These are phyloP conservation scores for Zelleria hepariella DNA, from an alignment of 2,888 invertebrate species.

Conservation along the genomic window DNA sequence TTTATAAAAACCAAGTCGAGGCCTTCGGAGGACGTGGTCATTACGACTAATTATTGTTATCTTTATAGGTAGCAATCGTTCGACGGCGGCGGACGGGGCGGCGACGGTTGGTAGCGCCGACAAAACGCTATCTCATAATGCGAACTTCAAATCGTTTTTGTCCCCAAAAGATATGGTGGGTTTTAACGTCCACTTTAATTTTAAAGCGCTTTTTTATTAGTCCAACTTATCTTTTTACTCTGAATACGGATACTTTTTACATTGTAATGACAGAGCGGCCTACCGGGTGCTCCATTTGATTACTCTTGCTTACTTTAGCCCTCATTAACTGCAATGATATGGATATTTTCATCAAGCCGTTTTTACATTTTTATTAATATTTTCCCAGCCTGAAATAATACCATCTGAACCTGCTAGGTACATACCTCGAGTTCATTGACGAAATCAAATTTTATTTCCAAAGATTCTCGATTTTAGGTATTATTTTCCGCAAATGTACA, in stretches of 20 bases:
- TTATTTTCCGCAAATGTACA: constrained; percentile 21
- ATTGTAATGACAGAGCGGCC: constrained; percentile 53
- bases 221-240: constrained; percentile 6
- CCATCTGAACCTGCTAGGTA: not conserved
- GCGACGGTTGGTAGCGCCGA: constrained; percentile 20
- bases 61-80: constrained; percentile 64
- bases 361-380: not conserved
- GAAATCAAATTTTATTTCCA: not conserved
- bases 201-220: constrained; percentile 4
- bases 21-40: constrained; percentile 52
- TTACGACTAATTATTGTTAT: constrained; percentile 70
- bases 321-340: constrained; percentile 68
- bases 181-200: constrained; percentile 6
- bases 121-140: constrained; percentile 51
- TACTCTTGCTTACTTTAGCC: constrained; percentile 30
- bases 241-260: constrained; percentile 19
- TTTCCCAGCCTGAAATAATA: not conserved
- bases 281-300: constrained; percentile 33
- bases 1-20: constrained; percentile 43
- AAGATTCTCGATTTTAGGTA: constrained; percentile 24
- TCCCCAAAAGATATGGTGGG: constrained; percentile 7
- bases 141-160: constrained; percentile 51
- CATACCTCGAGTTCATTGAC: too few relatives aligned
- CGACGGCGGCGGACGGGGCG: constrained; percentile 27
- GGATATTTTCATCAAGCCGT: constrained; percentile 29